phyloP scores from a whole-genome alignment of 2,113 vertebrate genomes.

The Gorsachius goisagi region DNA sequence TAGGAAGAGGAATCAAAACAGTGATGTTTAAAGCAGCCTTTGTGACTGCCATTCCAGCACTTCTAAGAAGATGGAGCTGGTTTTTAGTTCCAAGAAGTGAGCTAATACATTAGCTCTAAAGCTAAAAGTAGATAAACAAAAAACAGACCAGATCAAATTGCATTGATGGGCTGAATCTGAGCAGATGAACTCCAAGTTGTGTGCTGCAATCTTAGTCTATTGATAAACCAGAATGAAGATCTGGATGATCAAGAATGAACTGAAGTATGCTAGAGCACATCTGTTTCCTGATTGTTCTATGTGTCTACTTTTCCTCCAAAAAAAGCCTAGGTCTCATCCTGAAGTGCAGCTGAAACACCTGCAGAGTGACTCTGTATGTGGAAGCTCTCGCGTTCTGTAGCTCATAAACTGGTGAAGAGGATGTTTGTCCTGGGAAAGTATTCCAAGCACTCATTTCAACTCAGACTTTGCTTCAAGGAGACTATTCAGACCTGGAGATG shows the following conservation, averaged over 20 bases:
- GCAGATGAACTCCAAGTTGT: background rate
- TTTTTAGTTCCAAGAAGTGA: background rate
- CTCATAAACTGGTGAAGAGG: background rate
- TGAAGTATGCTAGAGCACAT: background rate
- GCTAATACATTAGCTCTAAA: background rate
- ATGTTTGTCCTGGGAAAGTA: background rate
- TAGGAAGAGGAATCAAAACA: background rate
- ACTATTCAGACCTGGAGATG: background rate
- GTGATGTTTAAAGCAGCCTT: background rate
- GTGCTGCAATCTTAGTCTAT: background rate
- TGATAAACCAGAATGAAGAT: background rate
- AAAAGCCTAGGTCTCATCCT: rapidly evolving
- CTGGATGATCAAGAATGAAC: background rate
- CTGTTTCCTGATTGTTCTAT: background rate
- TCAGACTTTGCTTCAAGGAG: background rate
- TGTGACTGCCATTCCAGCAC: background rate
- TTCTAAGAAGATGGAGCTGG: background rate
- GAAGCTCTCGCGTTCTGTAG: background rate
- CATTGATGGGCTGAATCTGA: background rate
- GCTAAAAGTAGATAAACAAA: background rate
- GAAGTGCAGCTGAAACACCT: background rate
- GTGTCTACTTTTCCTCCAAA: background rate
- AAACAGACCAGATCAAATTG: background rate
- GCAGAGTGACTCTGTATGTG: background rate
- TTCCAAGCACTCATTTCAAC: background rate